Evolutionary conservation across 1,140 invertebrate species (phyloP), one percentile per base, ranked within the genome.

Genomic region (Diachasmimorpha longicaudata): DNA sequence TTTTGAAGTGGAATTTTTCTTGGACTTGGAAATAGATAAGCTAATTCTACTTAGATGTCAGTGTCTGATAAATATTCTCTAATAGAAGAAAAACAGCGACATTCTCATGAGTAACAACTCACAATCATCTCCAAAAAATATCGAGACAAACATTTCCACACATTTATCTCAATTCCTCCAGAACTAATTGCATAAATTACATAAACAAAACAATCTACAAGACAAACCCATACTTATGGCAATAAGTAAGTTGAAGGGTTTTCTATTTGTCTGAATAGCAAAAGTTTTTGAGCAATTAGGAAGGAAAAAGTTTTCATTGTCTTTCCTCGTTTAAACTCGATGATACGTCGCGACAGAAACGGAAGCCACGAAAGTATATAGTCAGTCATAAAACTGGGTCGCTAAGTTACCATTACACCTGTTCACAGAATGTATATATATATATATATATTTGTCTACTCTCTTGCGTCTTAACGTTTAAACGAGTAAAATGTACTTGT

Each of bases 341-440:
- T 63, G 58, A 63, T 63, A 25, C 58, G 19, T 25, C 58, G 58
- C 58, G 58, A 63, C 58, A 25, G 58, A 25, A 42, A 72, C 70
- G 70, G 70, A 72, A 72, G 70, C 70, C 70, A 72, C 21, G 44
- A 72, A 72, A 58, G 46, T 72, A 48, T 44, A 68, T 68, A 72
- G 36, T 11, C 25, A 72, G 16, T 42, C 48, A 19, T 66, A 67
- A 52, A 72, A 72, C 70, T 72, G 70, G 70, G 63, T 66, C 72
- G 36, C 63, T 42, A 46, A 42, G 55, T 63, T 44, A 37, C 36
- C 9, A 16, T 19, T 25, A 55, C 70, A 52, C 44, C 70, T 55
- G 70, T 52, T 25, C 21, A 48, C 6, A 31, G 11, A 21, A 14
- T 48, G 16, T 55, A 46, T 68, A 5, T 19, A 39, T 36, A 14